Evolutionary conservation across 35 echinoderm and acorn worm species (phyloP), one percentile per base, ranked within the genome.

Genomic region (Patiria miniata): DNA sequence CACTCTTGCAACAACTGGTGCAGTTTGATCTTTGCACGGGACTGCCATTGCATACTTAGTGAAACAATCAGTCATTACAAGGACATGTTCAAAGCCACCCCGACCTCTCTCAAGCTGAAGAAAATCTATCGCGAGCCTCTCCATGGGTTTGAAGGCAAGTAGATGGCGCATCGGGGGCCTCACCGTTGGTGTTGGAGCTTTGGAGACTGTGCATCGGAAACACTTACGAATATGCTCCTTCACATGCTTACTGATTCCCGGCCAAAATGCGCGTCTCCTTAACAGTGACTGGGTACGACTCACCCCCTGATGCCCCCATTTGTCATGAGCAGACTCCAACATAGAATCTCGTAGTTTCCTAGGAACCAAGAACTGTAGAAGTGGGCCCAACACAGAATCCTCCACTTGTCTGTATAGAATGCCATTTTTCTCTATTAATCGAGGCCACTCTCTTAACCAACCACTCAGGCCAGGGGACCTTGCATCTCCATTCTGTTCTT

Each of bases 271-370:
- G 17, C 87, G 39, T 0, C 12, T 0, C 37, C 61, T 78, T 2
- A 87, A 19, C 2, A 94, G 28, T 8, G 8, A 44, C 0, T 60
- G 39, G 0, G 93, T 94, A 32, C 88, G 44, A 8, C 21, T 56
- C 12, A 86, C 39, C 7, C 88, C 84, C 26, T 95, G 93, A 39
- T 95, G 93, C 10, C 87, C 93, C 60, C 78, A 86, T 18, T 95
- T 37, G 82, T 95, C 89, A 84, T 95, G 93, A 19, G 42, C 77
- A 21, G 54, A 26, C 21, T 61, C 33, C 8, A 91, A 44, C 19
- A 95, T 7, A 9, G 36, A 34, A 18, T 39, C 1, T 12, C 54
- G 78, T 8, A 91, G 53, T 1, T 26, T 0, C 1, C 7, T 1
- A 42, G 93, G 93, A n/a, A 95, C 40, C 5, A 95, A 52, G 8